phyloP scores from a whole-genome alignment of 2,797 vertebrate species.

The Aphelocoma californica region DNA sequence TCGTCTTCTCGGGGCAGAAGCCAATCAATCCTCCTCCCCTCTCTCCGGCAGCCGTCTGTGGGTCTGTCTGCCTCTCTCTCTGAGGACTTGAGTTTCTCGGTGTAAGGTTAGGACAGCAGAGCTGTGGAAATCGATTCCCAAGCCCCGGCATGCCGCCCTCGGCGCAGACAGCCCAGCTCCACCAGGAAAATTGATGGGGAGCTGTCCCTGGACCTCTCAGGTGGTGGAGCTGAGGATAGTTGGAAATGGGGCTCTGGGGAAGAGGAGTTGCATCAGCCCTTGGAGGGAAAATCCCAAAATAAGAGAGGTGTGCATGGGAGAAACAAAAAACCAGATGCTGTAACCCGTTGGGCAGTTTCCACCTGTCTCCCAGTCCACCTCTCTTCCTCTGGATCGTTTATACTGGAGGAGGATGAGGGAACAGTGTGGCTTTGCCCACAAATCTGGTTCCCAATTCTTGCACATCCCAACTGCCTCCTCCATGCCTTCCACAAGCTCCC shows the following conservation, averaged over 20 bases:
- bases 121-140: slow-evolving; percentile 78
- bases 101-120: slow-evolving; percentile 77
- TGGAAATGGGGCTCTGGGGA: neutral
- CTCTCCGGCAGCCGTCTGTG: slow-evolving; percentile 35
- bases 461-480: neutral
- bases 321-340: neutral
- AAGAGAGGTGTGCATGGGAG: accelerated
- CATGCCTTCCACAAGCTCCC: neutral
- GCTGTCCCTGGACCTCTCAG: neutral
- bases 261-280: neutral
- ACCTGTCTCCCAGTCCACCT: neutral
- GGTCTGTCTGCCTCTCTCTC: slow-evolving; percentile 34
- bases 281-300: neutral
- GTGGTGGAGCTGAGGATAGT: accelerated
- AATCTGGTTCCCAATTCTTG: neutral
- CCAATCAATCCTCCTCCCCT: slow-evolving; percentile 2
- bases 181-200: neutral
- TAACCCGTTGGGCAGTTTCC: neutral
- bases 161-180: slow-evolving; percentile 61
- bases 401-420: neutral
- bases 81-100: slow-evolving; percentile 75
- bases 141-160: slow-evolving; percentile 69
- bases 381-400: neutral
- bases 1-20: neutral
- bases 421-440: neutral